Percentiles rank a stretch among this genome's conserved stretches.
These are phyloP conservation scores for Aphodius granarius DNA, from an alignment of 2,888 invertebrate genomes.

Conservation along the genomic window DNA sequence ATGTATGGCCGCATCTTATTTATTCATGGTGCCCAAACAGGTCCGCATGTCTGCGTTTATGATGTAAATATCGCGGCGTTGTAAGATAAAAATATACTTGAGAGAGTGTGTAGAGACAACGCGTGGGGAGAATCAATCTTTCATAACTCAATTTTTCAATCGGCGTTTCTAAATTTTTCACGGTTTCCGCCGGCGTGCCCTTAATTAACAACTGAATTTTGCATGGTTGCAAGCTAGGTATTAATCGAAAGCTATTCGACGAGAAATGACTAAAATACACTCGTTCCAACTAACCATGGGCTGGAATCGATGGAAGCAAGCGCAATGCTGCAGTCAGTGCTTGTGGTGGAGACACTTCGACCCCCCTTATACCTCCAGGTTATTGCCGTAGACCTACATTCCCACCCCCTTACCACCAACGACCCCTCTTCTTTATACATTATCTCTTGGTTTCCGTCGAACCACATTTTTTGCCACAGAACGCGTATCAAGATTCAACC, in stretches of 20 bases:
- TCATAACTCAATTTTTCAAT: too few species aligned
- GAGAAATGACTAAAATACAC: neutral
- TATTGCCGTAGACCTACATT: neutral
- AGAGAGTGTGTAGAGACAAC: too few species aligned
- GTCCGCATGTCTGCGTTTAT: neutral
- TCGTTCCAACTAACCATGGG: neutral
- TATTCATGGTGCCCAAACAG: neutral
- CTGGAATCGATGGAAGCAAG: neutral
- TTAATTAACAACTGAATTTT: too few species aligned
- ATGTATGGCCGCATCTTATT: neutral
- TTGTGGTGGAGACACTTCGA: neutral
- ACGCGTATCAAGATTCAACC: neutral
- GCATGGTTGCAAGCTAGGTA: too few species aligned
- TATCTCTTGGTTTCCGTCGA: neutral
- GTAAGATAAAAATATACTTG: neutral
- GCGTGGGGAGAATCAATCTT: too few species aligned
- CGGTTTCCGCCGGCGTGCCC: too few species aligned
- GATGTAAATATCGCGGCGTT: neutral
- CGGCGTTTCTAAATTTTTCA: too few species aligned
- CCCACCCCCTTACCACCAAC: neutral
- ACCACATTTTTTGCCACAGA: neutral
- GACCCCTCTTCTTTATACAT: neutral
- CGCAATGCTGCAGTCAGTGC: neutral
- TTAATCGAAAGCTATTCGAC: neutral
- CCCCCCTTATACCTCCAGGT: neutral